Percentiles rank a stretch among this genome's conserved stretches.
Conservation (phyloP, 1,140 invertebrate species). For the Apis dorsata region DNA sequence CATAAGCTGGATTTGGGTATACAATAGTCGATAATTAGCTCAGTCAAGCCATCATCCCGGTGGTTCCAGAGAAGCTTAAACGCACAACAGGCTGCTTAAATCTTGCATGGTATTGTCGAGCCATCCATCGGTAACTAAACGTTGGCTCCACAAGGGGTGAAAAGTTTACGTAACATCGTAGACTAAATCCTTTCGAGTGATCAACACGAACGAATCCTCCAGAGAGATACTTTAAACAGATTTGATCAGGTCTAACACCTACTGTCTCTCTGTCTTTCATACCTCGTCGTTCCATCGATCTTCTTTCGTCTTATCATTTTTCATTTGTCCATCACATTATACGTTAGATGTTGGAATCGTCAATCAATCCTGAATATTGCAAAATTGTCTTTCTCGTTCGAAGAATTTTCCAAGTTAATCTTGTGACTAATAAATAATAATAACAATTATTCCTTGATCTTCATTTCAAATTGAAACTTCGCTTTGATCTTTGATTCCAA, state of each 20-base stretch:
- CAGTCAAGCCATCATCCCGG: conserved; percentile 47
- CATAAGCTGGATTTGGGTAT: conserved; percentile 48
- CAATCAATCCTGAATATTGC: no score
- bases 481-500: no score
- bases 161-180: not conserved
- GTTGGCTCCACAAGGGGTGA: conserved; percentile 14
- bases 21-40: conserved; percentile 58
- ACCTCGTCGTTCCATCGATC: no score
- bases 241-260: conserved; percentile 50
- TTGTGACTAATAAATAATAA: no score
- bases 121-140: conserved; percentile 61
- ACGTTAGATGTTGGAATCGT: no score
- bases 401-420: no score
- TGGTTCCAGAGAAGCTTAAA: conserved; percentile 47
- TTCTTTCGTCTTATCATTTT: no score
- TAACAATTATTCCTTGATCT: no score
- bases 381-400: no score
- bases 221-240: conserved; percentile 42
- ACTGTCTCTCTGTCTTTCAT: not conserved
- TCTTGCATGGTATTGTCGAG: conserved; percentile 44
- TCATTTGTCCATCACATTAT: no score
- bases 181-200: not conserved
- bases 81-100: conserved; percentile 45
- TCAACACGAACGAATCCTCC: not conserved
- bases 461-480: no score